Conservation (phyloP, 2,113 vertebrate species). For the Lampris incognitus region DNA sequence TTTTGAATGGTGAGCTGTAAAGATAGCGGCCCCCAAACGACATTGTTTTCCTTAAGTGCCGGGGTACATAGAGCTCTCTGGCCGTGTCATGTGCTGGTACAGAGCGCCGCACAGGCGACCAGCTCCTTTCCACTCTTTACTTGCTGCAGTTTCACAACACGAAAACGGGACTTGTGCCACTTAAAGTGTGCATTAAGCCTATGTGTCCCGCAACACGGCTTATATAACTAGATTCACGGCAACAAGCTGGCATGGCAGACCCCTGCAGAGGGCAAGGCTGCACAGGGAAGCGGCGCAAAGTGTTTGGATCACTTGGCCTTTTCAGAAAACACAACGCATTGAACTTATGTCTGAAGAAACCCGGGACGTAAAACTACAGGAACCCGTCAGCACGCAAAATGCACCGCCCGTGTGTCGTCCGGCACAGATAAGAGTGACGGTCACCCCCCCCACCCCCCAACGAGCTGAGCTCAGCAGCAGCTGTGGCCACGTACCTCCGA, state of each 20-base stretch:
- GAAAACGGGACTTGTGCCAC: slow-evolving; percentile 58
- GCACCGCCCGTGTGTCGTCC: too few relatives aligned
- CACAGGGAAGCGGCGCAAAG: too few relatives aligned
- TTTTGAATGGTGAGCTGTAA: slow-evolving; percentile 18
- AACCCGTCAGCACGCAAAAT: too few relatives aligned
- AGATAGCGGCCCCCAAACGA: slow-evolving; percentile 12
- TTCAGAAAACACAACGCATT: too few relatives aligned
- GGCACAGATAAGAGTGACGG: too few relatives aligned
- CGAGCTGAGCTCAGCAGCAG: too few relatives aligned
- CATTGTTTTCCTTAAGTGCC: slow-evolving; percentile 4
- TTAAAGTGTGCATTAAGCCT: slow-evolving; percentile 65
- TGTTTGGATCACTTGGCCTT: too few relatives aligned
- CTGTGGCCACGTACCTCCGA: slow-evolving; percentile 86
- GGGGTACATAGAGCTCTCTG: slow-evolving; percentile 14
- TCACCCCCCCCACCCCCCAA: too few relatives aligned
- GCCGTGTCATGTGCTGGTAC: background rate
- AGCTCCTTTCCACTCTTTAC: background rate
- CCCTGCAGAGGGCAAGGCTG: slow-evolving; percentile 2
- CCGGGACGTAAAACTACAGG: too few relatives aligned
- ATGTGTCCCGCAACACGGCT: slow-evolving; percentile 50
- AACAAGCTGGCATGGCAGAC: slow-evolving; percentile 36
- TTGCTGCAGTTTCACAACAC: slow-evolving; percentile 24
- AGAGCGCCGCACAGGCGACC: slow-evolving; percentile 14
- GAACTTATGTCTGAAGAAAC: too few relatives aligned
- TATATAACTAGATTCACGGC: slow-evolving; percentile 61